Percentiles rank a stretch among this genome's conserved stretches.
phyloP scores from a whole-genome alignment of 1,140 invertebrate species.

The Araneus ventricosus region DNA sequence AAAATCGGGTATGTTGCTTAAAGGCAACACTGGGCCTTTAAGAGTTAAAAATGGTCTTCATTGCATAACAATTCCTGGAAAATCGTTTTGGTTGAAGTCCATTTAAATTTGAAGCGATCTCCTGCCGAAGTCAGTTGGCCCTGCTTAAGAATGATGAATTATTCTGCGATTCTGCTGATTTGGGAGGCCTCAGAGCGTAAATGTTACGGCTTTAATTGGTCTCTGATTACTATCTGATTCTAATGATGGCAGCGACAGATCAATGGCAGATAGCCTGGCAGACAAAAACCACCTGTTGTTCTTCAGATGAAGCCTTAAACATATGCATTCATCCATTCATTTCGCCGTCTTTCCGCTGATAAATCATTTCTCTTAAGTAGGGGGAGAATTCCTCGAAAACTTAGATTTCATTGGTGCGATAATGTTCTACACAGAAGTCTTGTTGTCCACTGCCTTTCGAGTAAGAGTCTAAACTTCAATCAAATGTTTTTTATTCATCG shows the following conservation, averaged over 20 bases:
- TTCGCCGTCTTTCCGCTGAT: background rate
- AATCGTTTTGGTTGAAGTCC: too few species aligned
- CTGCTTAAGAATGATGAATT: conserved; percentile 56
- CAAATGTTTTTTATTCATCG: background rate
- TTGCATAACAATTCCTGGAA: too few species aligned
- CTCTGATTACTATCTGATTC: conserved; percentile 45
- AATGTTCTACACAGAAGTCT: background rate
- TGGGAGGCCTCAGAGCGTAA: conserved; percentile 16
- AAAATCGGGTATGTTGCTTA: too few species aligned
- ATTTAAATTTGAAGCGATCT: too few species aligned
- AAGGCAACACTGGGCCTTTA: too few species aligned
- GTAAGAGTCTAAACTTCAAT: background rate
- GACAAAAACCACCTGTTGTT: conserved; percentile 43
- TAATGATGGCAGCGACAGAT: conserved; percentile 41
- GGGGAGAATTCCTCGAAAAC: background rate
- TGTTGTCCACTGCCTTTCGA: background rate
- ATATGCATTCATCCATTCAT: background rate
- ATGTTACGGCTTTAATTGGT: conserved; percentile 45
- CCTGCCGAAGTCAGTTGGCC: background rate
- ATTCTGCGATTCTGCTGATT: background rate
- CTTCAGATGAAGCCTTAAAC: background rate
- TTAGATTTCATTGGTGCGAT: background rate
- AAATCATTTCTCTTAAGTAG: background rate
- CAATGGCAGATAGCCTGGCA: conserved; percentile 5
- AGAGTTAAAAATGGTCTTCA: too few species aligned